Conservation (phyloP, 1,140 invertebrate genomes). For the Drosophila tsacasi region DNA sequence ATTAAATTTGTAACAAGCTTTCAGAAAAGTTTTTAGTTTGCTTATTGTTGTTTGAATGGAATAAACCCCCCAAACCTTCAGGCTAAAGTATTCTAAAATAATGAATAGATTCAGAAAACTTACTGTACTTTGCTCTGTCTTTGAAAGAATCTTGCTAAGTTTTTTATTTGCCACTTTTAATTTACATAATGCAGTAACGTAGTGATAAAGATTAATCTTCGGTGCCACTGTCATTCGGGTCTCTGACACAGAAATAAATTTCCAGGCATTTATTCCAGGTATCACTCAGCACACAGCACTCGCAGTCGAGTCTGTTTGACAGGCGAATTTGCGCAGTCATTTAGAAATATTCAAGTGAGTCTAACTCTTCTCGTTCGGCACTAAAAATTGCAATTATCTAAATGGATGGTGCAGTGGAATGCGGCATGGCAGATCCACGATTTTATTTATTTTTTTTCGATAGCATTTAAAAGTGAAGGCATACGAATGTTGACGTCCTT, state of each 20-base stretch:
- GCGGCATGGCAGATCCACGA: not conserved
- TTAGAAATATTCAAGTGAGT: slow-evolving; percentile 76
- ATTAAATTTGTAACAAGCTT: not conserved
- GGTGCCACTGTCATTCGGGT: slow-evolving; percentile 13
- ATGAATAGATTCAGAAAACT: not conserved
- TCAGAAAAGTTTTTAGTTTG: not conserved
- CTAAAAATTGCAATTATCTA: slow-evolving; percentile 74
- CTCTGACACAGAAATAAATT: slow-evolving; percentile 71
- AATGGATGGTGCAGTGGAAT: slow-evolving; percentile 56
- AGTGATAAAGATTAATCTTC: not conserved
- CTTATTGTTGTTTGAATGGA: not conserved
- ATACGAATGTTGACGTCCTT: not conserved
- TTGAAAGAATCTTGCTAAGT: not conserved
- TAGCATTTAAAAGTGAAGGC: slow-evolving; percentile 43
- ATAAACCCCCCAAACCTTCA: not conserved
- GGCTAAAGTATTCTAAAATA: not conserved
- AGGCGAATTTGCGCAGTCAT: slow-evolving; percentile 73
- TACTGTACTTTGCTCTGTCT: not conserved
- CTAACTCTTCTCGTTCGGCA: slow-evolving; percentile 54
- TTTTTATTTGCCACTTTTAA: not conserved
- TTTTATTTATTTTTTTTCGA: slow-evolving; percentile 11
- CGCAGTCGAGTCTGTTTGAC: slow-evolving; percentile 53
- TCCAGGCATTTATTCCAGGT: slow-evolving; percentile 67
- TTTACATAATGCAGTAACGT: not conserved
- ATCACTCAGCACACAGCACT: slow-evolving; percentile 36